These are phyloP conservation scores for Zoanthus sansibaricus DNA, from an alignment of 92 coral and sea anemone genomes.

Conservation along the genomic window DNA sequence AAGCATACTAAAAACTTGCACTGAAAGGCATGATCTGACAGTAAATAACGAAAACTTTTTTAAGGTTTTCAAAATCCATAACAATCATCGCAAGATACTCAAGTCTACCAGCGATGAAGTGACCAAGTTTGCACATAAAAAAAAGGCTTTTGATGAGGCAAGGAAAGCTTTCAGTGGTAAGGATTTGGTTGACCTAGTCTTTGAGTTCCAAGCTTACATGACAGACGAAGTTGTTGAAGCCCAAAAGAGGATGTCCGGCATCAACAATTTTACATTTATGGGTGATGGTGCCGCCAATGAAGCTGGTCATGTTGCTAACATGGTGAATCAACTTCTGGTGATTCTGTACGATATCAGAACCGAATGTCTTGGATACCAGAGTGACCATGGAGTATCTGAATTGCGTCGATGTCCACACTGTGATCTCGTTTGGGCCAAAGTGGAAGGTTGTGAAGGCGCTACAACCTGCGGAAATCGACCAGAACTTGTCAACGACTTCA, in stretches of 20 bases:
- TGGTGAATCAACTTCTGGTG: slow-evolving; percentile 64
- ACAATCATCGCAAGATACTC: slow-evolving; percentile 52
- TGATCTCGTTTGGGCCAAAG: neutral
- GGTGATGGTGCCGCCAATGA: slow-evolving; percentile 67
- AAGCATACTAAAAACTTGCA: neutral
- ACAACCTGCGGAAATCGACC: neutral
- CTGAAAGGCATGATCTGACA: slow-evolving; percentile 40
- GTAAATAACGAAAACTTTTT: slow-evolving; percentile 58
- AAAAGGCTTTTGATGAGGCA: neutral
- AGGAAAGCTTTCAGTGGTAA: slow-evolving; percentile 31
- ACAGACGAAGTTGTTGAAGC: slow-evolving; percentile 64
- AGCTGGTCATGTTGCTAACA: slow-evolving; percentile 65
- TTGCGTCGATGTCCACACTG: slow-evolving; percentile 62
- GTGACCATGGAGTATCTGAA: slow-evolving; percentile 57
- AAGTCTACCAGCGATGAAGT: slow-evolving; percentile 60
- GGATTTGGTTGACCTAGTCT: slow-evolving; percentile 63
- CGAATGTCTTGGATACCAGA: slow-evolving; percentile 61
- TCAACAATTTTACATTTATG: slow-evolving; percentile 47
- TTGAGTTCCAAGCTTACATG: slow-evolving; percentile 68
- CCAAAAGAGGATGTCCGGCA: slow-evolving; percentile 60
- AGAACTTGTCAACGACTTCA: no score
- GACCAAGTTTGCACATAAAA: neutral
- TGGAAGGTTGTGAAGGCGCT: neutral
- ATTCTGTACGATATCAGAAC: slow-evolving; percentile 66
- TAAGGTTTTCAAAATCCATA: slow-evolving; percentile 56